Evolutionary conservation across 53 echinoderm and acorn worm genomes (phyloP).

Genomic region (Holothuria leucospilota): DNA sequence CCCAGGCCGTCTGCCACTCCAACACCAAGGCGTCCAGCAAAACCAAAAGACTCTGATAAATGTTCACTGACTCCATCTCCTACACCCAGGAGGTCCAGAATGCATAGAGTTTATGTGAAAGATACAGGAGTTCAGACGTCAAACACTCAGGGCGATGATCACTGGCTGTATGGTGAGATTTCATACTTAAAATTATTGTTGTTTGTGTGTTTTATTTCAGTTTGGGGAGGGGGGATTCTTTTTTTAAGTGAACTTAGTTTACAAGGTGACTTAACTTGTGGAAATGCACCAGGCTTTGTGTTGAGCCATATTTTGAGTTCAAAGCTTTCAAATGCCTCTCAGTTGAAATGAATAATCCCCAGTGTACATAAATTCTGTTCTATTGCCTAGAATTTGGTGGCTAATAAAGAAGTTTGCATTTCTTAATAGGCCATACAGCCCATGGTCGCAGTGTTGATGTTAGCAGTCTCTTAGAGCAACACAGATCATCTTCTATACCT

Average conservation of each 20-base stretch:
- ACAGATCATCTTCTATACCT: not conserved
- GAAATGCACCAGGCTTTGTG: no score
- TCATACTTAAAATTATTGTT: not conserved
- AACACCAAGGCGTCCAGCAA: no score
- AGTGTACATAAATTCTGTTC: no score
- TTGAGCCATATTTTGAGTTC: no score
- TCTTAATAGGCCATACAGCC: not conserved
- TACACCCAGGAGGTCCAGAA: not conserved
- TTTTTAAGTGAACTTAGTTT: not conserved
- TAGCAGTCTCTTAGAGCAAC: not conserved
- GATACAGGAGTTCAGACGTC: constrained; percentile 29
- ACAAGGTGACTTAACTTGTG: no score
- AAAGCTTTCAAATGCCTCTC: no score
- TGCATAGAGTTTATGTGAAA: not conserved
- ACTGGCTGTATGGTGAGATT: constrained; percentile 38
- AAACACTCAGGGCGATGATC: not conserved
- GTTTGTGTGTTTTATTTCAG: no score
- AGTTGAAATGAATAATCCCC: no score
- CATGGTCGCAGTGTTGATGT: not conserved
- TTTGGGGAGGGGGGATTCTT: not conserved
- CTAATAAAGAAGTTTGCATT: not conserved
- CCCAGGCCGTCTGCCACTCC: not conserved
- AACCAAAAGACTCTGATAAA: no score
- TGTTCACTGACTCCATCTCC: not conserved
- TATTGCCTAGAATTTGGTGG: no score